Conservation (phyloP, 2,888 invertebrate genomes). For the Teinopalpus imperialis region DNA sequence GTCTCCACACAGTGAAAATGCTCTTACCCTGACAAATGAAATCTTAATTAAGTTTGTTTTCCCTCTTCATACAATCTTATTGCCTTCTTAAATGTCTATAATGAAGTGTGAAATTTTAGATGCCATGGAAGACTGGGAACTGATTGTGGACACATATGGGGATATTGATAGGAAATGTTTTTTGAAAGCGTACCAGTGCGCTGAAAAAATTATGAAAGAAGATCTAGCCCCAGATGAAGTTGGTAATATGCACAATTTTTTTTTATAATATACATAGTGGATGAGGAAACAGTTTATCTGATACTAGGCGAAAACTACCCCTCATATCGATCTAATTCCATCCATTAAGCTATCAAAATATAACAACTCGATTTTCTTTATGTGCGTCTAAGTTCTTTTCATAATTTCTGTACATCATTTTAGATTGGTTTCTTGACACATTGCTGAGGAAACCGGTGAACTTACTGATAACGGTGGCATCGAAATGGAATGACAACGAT, state of each 20-base stretch:
- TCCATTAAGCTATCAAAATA: too few relatives aligned
- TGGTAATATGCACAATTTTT: constrained; percentile 15
- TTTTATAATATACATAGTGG: background rate
- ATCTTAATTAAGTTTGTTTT: too few relatives aligned
- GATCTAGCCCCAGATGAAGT: constrained; percentile 17
- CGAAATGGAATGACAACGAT: constrained; percentile 31
- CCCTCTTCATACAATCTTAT: too few relatives aligned
- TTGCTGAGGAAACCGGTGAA: constrained; percentile 47
- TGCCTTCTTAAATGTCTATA: too few relatives aligned
- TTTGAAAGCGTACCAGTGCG: constrained; percentile 7
- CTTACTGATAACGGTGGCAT: constrained; percentile 38
- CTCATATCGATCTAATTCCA: too few relatives aligned
- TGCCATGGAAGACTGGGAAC: constrained; percentile 22
- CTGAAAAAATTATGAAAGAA: constrained; percentile 1
- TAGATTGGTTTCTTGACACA: constrained; percentile 58
- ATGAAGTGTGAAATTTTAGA: too few relatives aligned
- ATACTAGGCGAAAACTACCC: background rate
- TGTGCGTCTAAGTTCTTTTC: too few relatives aligned
- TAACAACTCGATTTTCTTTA: too few relatives aligned
- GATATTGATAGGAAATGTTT: constrained; percentile 5
- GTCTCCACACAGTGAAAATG: too few relatives aligned
- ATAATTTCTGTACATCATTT: too few relatives aligned
- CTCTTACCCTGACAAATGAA: too few relatives aligned
- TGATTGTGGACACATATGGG: constrained; percentile 9
- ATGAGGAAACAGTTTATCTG: background rate